A percentile compares a stretch with the other conserved stretches of the same genome.
Conservation (phyloP, 2,888 invertebrate species). For the Limnephilus lunatus region DNA sequence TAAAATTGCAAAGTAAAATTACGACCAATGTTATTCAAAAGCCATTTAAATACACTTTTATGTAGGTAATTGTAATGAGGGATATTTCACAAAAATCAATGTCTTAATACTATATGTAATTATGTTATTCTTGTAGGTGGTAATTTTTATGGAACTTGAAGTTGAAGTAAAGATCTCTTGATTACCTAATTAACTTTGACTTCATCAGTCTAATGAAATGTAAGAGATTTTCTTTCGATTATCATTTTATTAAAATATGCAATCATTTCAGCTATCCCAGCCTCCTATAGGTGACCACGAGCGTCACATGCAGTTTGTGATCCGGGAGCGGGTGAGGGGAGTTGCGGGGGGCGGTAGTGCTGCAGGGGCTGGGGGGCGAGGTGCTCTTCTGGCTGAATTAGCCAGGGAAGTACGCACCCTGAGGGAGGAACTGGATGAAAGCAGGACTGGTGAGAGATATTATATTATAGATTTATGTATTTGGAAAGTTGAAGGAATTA, state of each 20-base stretch:
- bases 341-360: constrained; percentile 81
- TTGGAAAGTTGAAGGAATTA: too few relatives aligned
- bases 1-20: too few relatives aligned
- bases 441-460: constrained; percentile 56
- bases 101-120: too few relatives aligned
- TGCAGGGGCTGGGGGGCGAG: constrained; percentile 80
- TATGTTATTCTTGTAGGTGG: too few relatives aligned
- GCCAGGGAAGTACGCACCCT: constrained; percentile 91
- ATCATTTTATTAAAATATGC: background rate
- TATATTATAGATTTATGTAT: background rate
- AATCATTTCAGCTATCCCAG: constrained; percentile 80
- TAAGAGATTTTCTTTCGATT: too few relatives aligned
- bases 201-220: background rate
- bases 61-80: too few relatives aligned
- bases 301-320: constrained; percentile 89
- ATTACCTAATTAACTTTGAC: background rate
- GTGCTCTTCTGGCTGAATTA: constrained; percentile 89
- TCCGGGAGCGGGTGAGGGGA: constrained; percentile 91
- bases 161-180: background rate
- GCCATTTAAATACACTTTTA: too few relatives aligned
- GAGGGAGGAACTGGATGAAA: constrained; percentile 87
- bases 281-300: constrained; percentile 91
- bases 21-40: too few relatives aligned
- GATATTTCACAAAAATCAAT: too few relatives aligned
- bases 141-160: background rate